phyloP scores from a whole-genome alignment of 1,140 invertebrate genomes.

The Pachypsylla venusta region DNA sequence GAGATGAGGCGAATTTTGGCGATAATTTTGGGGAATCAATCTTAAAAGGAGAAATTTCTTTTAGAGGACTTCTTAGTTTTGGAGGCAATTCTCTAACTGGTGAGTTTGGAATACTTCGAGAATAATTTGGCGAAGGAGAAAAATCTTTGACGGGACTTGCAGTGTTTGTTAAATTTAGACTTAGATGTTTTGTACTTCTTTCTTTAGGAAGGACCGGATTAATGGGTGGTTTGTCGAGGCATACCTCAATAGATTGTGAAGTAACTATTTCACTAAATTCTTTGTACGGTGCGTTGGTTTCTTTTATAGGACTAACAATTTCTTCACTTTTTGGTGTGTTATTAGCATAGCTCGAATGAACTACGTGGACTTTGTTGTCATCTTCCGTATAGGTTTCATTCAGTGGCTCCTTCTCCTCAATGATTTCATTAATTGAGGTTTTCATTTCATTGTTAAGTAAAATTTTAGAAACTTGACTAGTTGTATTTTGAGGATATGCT shows the following conservation, averaged over 20 bases:
- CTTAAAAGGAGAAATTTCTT: not conserved
- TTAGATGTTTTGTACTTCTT: not conserved
- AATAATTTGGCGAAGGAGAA: not conserved
- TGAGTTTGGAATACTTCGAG: not conserved
- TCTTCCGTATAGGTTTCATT: too few relatives aligned
- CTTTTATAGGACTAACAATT: too few relatives aligned
- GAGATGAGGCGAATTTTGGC: not conserved
- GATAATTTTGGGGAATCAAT: too few relatives aligned
- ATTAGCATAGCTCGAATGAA: too few relatives aligned
- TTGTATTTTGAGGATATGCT: not conserved
- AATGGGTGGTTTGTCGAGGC: not conserved
- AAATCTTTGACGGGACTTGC: not conserved
- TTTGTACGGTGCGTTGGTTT: too few relatives aligned
- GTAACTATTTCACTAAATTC: not conserved
- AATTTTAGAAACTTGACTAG: slow-evolving; percentile 1
- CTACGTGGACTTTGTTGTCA: too few relatives aligned
- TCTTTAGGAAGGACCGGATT: not conserved
- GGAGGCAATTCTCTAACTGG: not conserved
- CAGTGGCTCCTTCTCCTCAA: too few relatives aligned
- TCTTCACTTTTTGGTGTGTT: too few relatives aligned
- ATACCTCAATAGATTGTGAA: not conserved
- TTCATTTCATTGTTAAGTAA: slow-evolving; percentile 1
- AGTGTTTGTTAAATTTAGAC: not conserved
- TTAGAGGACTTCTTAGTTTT: not conserved
- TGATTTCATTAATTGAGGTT: not conserved